Evolutionary conservation across 2,888 invertebrate genomes (phyloP), one percentile per base, ranked within the genome.

Genomic region (Nematopogon swammerdamellus): DNA sequence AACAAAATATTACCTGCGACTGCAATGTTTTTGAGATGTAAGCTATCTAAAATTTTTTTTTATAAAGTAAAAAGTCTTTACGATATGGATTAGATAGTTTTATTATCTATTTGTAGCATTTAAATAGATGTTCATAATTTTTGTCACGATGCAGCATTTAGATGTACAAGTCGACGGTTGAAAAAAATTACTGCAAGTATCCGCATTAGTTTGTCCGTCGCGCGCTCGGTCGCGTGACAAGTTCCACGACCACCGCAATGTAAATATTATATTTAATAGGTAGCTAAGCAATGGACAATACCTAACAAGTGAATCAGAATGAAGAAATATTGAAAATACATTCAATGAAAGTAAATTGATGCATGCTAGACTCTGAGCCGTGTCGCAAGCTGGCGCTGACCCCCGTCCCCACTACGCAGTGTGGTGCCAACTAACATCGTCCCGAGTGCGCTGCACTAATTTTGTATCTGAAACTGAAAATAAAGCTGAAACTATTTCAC

Each of bases 201-300:
- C 36, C 14, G 3, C 36, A 36, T 25, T 25, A 10, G 25, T 6
- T 25, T 25, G 10, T 25, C 10, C 10, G 25, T 25, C 10, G 25
- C 5, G 25, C n/a, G n/a, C n/a, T n/a, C 25, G 25, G 36, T 4
- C 44, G 44, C 19, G 43, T 43, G 6, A 11, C 6, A 17, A 4
- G 16, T 17, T 18, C 6, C 17, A 17, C 44, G 44, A 18, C 44
- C 44, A 17, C 3, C 18, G 18, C 19, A 10, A 3, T 76, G 76
- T 76, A 77, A 67, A 77, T 75, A 75, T 65, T 68, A 70, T 67
- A 64, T 67, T 65, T 67, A 68, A 70, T 74, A 74, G 72, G 67
- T 75, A 76, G 75, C 67, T 67, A 72, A 62, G 64, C 70, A 76
- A 74, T 72, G 77, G 77, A 79, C 77, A 76, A 79, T 79, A 77